Evolutionary conservation across 2,797 vertebrate species (phyloP), one percentile per base, ranked within the genome.

Genomic region (Lacerta agilis): DNA sequence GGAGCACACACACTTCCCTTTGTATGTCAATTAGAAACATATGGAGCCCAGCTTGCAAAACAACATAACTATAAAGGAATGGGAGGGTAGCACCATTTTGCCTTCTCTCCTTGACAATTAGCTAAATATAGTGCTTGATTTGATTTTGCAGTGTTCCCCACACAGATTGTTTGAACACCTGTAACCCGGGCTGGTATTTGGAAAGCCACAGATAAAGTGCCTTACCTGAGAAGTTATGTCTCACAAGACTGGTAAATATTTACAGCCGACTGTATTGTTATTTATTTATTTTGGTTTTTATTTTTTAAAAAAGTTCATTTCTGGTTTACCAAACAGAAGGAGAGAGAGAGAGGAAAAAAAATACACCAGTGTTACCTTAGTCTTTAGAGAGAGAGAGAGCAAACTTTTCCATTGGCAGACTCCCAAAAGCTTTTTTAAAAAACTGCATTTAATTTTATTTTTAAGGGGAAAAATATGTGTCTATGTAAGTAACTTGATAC

Each of bases 131-230:
- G 71, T 27, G 5, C 2, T 7, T 20, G 79, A 87, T 86, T 82
- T 90, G 91, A 73, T 76, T 76, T 66, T 81, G 89, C 85, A 87
- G 83, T 89, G 92, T 94, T 96, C 89, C 73, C 93, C 49, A 72
- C 88, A 93, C 95, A 96, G 95, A 95, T 94, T 96, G 96, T 82
- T 87, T 80, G 88, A 95, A 96, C 96, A 96, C 96, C 96, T 97
- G 96, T 86, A 86, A 94, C 45, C 49, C 1, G 25, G n/a, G 23
- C 78, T 87, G 89, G 93, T 92, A 77, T 17, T 64, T 79, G 25
- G 15, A 17, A 43, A 90, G 71, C 82, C 87, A 85, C 87, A 85
- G 76, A 88, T 84, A 88, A 61, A 15, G 87, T 86, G 88, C 85
- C 82, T 43, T 1, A 5, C 23, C 64, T 23, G 84, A 89, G 61